A percentile compares a stretch with the other conserved stretches of the same genome.
phyloP scores from a whole-genome alignment of 2,797 vertebrate genomes.

The Stomatorhinus walkeri region DNA sequence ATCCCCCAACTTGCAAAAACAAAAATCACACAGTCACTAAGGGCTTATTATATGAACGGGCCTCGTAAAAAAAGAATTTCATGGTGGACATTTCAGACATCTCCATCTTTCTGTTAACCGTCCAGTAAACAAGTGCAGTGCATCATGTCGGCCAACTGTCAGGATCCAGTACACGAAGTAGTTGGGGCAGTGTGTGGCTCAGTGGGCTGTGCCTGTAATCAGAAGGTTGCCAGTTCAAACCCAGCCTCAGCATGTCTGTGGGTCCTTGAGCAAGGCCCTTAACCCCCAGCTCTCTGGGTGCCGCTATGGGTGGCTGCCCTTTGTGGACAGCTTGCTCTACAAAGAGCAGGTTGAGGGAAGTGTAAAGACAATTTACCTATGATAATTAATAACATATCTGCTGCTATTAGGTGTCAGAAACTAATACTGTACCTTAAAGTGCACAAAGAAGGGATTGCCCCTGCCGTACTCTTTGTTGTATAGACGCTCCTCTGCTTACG shows the following conservation, averaged over 20 bases:
- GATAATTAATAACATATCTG: no score
- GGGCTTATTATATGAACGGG: background rate
- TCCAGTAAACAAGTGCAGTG: background rate
- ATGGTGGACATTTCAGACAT: background rate
- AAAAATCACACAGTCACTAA: background rate
- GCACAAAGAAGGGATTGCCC: background rate
- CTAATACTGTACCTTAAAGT: background rate
- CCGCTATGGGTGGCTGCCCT: no score
- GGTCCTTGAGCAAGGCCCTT: no score
- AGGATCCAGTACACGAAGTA: background rate
- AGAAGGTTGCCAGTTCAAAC: no score
- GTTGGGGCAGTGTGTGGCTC: no score
- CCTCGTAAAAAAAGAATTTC: background rate
- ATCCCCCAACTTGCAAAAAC: background rate
- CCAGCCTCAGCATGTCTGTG: no score
- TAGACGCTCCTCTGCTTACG: background rate
- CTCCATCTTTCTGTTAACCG: background rate
- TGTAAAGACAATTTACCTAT: no score
- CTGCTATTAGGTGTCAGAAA: background rate
- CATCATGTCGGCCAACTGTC: background rate
- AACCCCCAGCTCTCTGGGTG: no score
- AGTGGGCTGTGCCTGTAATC: no score
- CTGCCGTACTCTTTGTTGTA: background rate
- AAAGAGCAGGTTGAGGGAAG: no score
- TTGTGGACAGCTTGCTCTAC: no score